These are phyloP conservation scores for Venustaconcha ellipsiformis DNA, from an alignment of 1,140 invertebrate genomes.

Conservation along the genomic window DNA sequence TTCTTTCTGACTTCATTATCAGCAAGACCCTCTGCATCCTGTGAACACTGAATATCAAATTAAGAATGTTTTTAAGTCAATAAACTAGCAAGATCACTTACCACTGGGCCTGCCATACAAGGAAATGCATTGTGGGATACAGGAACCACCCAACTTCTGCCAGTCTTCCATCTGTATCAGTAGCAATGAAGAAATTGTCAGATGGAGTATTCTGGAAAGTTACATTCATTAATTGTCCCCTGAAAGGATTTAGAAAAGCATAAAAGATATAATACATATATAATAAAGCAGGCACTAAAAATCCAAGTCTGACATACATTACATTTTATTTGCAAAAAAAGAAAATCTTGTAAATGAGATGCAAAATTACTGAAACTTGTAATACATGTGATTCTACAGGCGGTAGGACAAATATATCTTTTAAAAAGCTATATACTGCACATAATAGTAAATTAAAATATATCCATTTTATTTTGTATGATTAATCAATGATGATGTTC, in stretches of 20 bases:
- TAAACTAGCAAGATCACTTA: slow-evolving; percentile 10
- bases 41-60: too few species aligned
- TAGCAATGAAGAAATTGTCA: slow-evolving; percentile 46
- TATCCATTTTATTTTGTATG: too few species aligned
- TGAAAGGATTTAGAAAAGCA: slow-evolving; percentile 4
- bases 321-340: background rate
- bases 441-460: too few species aligned
- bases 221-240: slow-evolving; percentile 9
- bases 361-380: background rate
- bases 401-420: too few species aligned
- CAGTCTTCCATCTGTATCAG: slow-evolving; percentile 37
- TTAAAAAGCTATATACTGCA: too few species aligned
- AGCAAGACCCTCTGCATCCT: too few species aligned
- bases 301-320: background rate
- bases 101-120: slow-evolving; percentile 53
- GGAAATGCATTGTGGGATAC: slow-evolving; percentile 49
- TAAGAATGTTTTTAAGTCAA: too few species aligned
- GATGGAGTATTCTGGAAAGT: slow-evolving; percentile 49
- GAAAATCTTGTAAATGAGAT: background rate
- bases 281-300: background rate
- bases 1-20: too few species aligned
- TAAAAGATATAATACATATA: background rate
- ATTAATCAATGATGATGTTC: too few species aligned
- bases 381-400: background rate
- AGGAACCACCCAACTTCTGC: slow-evolving; percentile 52